Evolutionary conservation across 2,888 invertebrate genomes (phyloP).

Genomic region (Argyresthia goedartella): DNA sequence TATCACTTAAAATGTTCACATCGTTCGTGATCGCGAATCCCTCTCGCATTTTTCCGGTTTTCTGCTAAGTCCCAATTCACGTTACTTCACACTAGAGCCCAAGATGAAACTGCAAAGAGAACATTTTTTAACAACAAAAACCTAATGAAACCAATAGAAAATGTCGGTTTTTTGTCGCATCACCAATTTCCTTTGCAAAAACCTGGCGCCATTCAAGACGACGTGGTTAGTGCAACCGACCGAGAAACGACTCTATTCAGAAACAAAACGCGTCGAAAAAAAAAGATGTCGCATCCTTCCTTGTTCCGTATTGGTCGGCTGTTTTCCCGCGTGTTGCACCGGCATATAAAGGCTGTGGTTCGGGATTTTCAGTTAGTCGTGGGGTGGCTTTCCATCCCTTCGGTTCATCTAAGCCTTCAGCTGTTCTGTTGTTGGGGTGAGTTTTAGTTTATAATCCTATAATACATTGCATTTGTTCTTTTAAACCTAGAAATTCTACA

Average conservation of each 20-base stretch:
- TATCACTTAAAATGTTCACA: too few species aligned
- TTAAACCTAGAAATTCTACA: too few species aligned
- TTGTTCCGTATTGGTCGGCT: conserved; percentile 46
- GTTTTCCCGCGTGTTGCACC: conserved; percentile 38
- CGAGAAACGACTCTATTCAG: conserved; percentile 38
- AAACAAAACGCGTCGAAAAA: conserved; percentile 20
- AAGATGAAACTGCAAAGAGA: too few species aligned
- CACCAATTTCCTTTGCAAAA: too few species aligned
- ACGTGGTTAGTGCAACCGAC: conserved; percentile 49
- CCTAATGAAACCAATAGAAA: too few species aligned
- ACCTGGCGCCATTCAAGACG: conserved; percentile 19
- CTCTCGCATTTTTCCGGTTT: too few species aligned
- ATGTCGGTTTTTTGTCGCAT: too few species aligned
- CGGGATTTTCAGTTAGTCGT: conserved; percentile 29
- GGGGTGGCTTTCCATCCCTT: conserved; percentile 29
- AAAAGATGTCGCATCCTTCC: conserved; percentile 51
- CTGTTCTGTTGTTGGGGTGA: neutral
- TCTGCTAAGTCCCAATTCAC: too few species aligned
- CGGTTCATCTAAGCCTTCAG: conserved; percentile 6
- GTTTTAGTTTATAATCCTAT: neutral
- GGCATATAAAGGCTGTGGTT: conserved; percentile 30
- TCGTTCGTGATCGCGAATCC: too few species aligned
- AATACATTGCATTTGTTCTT: too few species aligned
- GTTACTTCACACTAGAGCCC: too few species aligned
- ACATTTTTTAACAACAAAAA: too few species aligned